Conservation (phyloP, 2,113 vertebrate genomes). For the Channa argus region DNA sequence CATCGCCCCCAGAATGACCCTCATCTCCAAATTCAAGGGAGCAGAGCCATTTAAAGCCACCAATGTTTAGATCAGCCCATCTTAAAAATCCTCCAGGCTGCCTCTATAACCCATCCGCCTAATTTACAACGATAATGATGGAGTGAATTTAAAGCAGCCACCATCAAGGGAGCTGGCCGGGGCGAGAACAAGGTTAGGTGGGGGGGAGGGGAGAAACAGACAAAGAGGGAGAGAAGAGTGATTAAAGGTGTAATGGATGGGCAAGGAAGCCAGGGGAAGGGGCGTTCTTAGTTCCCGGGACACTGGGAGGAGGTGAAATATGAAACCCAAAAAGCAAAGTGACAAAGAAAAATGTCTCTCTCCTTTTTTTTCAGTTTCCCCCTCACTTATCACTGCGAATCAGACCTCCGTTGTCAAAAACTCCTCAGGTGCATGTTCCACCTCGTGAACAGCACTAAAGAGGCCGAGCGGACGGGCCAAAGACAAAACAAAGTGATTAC, state of each 20-base stretch:
- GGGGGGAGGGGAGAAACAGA: too few species aligned
- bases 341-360: slow-evolving; percentile 67
- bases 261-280: background rate
- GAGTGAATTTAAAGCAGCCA: slow-evolving; percentile 33
- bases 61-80: background rate
- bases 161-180: slow-evolving; percentile 23
- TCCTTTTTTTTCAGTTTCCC: background rate
- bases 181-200: background rate
- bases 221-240: slow-evolving; percentile 33
- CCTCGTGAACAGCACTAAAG: slow-evolving; percentile 24
- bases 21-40: slow-evolving; percentile 22
- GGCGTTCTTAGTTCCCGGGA: slow-evolving; percentile 21
- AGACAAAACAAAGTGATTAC: slow-evolving; percentile 66
- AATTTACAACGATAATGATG: slow-evolving; percentile 53
- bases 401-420: slow-evolving; percentile 24
- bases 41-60: slow-evolving; percentile 13
- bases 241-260: slow-evolving; percentile 63
- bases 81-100: slow-evolving; percentile 27
- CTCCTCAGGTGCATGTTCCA: slow-evolving; percentile 15
- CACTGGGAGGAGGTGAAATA: slow-evolving; percentile 55
- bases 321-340: slow-evolving; percentile 57
- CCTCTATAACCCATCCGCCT: slow-evolving; percentile 21
- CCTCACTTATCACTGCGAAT: slow-evolving; percentile 53
- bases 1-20: slow-evolving; percentile 24
- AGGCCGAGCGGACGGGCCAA: slow-evolving; percentile 12